Base-by-base conservation (phyloP, 92 coral and sea anemone genomes). In the Virgularia gustaviana region DNA sequence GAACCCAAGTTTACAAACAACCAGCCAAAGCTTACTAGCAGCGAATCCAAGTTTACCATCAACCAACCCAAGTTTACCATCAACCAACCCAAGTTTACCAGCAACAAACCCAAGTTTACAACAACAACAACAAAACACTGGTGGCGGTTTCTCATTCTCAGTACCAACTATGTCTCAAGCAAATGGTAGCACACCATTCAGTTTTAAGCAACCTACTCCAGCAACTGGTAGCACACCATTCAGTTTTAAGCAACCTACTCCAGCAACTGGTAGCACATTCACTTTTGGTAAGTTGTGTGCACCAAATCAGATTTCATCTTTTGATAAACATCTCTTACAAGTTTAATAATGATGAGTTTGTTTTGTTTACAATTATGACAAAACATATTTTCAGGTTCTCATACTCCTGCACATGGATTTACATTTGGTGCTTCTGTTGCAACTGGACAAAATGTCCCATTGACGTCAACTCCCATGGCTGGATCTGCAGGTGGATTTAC, bases 401-500 rank as follows among this genome's bases (percentile, higher is more conserved):
- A 33, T 23, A 16, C 74, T 24, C 19, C 74, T 52, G 28, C 29
- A 12, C 58, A 59, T 16, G 74, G 74, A 0, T 38, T 67, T 49
- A 67, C 16, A 11, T 67, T 67, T 30, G 42, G 57, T 20, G 39
- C 18, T 45, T 41, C 57, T n/a, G n/a, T n/a, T n/a, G 30, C 3
- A 1, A 22, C 29, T 12, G 58, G 58, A 12, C 29, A 9, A 16
- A 43, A 43, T 1, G 24, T 37, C 18, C 57, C 38, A 1, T 67
- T 67, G 28, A 28, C 59, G 43, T 45, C 74, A n/a, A 67, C 74
- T n/a, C 74, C 74, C 28, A 67, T 67, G 24, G 58, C 74, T 53
- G 49, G 51, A 64, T 38, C 10, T 35, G 28, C 74, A 45, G 74
- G 59, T 45, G 36, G 74, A 43, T 52, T 52, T 15, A 22, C 58